These are phyloP conservation scores for Metaphire vulgaris DNA, from an alignment of 1,140 invertebrate species.

Conservation along the genomic window DNA sequence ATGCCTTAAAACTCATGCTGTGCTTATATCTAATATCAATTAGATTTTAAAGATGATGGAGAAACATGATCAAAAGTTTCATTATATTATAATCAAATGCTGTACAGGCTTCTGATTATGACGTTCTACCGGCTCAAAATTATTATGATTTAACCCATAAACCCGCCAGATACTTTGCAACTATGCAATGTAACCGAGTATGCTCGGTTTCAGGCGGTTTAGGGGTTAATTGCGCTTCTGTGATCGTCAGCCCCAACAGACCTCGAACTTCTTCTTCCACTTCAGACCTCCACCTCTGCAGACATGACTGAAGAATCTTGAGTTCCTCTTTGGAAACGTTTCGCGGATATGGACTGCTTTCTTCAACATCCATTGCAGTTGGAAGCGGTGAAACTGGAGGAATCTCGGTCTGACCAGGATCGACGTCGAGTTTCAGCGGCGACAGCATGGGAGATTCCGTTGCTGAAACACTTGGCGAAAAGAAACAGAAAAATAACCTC, in stretches of 20 bases:
- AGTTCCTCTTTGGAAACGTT: constrained; percentile 46
- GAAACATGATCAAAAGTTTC: too few species aligned
- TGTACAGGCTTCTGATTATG: too few species aligned
- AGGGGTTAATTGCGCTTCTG: too few species aligned
- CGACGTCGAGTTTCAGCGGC: background rate
- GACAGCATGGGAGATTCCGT: background rate
- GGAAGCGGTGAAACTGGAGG: background rate
- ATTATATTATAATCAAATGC: too few species aligned
- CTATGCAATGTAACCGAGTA: too few species aligned
- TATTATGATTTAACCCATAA: too few species aligned
- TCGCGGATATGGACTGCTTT: constrained; percentile 37
- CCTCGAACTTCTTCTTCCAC: constrained; percentile 52
- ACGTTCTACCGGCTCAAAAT: too few species aligned
- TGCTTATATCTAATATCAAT: too few species aligned
- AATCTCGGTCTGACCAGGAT: background rate
- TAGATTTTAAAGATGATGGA: too few species aligned
- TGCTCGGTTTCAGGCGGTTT: too few species aligned
- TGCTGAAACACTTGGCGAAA: background rate
- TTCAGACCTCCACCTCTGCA: constrained; percentile 52
- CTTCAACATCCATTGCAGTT: background rate
- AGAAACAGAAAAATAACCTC: background rate
- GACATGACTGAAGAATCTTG: constrained; percentile 49
- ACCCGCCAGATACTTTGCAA: too few species aligned
- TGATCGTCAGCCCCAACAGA: constrained; percentile 32
- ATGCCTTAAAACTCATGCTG: too few species aligned